Conservation (phyloP, 2,888 invertebrate species). For the Drosophila diplacantha region DNA sequence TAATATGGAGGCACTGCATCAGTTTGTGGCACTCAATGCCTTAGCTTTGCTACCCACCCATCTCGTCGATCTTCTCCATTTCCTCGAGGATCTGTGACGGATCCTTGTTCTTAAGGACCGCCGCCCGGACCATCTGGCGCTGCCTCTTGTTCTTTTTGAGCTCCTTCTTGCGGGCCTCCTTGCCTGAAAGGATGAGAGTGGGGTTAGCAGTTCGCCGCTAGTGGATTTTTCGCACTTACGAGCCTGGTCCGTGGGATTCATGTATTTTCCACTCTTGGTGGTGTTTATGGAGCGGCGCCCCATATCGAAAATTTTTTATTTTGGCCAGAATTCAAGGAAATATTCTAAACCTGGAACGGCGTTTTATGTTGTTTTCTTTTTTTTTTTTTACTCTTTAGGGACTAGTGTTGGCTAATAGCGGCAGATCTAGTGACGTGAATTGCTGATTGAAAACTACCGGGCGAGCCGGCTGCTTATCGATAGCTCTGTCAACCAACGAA, state of each 20-base stretch:
- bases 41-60: constrained; percentile 83
- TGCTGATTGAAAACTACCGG: neutral
- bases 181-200: constrained; percentile 81
- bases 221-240: constrained; percentile 83
- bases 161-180: constrained; percentile 98
- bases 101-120: constrained; percentile 98
- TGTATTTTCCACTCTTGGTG: constrained; percentile 99
- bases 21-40: neutral
- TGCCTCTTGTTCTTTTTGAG: constrained; percentile 99
- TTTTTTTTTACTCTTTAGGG: neutral
- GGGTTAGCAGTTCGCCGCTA: neutral
- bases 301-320: constrained; percentile 80
- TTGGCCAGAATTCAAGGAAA: neutral
- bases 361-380: neutral
- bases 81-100: constrained; percentile 96
- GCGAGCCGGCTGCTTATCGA: neutral
- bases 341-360: neutral
- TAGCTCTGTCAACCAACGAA: neutral
- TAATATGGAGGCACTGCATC: constrained; percentile 6
- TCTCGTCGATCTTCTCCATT: constrained; percentile 98
- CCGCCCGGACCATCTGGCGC: constrained; percentile 95
- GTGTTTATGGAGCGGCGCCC: constrained; percentile 97
- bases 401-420: neutral
- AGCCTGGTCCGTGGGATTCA: constrained; percentile 99
- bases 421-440: neutral